Percentiles rank a stretch among this genome's conserved stretches.
These are phyloP conservation scores for Talpa occidentalis DNA, from an alignment of 2,113 vertebrate genomes.

Conservation along the genomic window DNA sequence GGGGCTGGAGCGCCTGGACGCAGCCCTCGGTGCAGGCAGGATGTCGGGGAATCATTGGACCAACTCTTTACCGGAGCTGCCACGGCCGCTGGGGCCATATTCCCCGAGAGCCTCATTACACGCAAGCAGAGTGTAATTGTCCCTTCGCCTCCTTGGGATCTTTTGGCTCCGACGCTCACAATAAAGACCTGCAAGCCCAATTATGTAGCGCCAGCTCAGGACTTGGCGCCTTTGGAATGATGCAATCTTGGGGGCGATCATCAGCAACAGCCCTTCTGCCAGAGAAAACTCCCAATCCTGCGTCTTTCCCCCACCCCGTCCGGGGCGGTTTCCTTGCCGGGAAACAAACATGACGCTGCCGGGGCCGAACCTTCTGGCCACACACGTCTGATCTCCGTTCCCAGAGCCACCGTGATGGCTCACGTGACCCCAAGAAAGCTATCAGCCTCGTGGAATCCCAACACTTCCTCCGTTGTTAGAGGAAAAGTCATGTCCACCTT, in stretches of 20 bases:
- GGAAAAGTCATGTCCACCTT: neutral
- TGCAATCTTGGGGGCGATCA: neutral
- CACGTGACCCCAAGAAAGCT: neutral
- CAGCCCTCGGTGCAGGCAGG: neutral
- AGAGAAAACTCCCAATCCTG: neutral
- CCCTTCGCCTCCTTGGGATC: neutral
- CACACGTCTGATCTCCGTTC: neutral
- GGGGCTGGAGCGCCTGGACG: no score
- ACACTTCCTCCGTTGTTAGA: neutral
- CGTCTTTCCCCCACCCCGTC: neutral
- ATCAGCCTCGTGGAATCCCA: neutral
- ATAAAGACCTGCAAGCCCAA: neutral
- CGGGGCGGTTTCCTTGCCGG: neutral
- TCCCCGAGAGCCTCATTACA: conserved; percentile 63
- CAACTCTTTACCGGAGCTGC: neutral
- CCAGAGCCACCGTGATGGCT: neutral
- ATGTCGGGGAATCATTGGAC: neutral
- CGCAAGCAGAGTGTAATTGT: neutral
- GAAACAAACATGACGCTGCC: neutral
- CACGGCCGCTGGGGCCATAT: neutral
- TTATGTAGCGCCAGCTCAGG: neutral
- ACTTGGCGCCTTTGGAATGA: neutral
- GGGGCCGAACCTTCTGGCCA: no score
- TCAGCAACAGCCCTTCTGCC: no score
- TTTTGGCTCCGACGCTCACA: neutral